Evolutionary conservation across 2,888 invertebrate species (phyloP).

Genomic region (Latrodectus hesperus): DNA sequence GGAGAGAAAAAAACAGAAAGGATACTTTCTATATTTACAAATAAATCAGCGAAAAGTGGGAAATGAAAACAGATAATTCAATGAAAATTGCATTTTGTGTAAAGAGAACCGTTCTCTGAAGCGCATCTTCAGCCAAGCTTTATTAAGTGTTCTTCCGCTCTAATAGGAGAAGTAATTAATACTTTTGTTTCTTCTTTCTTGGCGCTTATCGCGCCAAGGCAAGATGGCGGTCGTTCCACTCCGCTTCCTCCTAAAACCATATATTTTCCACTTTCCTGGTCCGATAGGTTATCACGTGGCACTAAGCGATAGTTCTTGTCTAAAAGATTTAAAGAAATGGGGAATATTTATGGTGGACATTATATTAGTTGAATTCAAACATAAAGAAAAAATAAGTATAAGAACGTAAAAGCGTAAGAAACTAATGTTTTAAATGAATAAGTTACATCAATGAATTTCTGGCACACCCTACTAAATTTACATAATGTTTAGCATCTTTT

Average conservation of each 20-base stretch:
- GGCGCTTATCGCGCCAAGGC: conserved; percentile 53
- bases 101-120: not conserved
- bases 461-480: no score
- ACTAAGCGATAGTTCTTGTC: conserved; percentile 33
- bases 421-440: no score
- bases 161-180: conserved; percentile 55
- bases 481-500: no score
- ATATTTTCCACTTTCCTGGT: conserved; percentile 24
- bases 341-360: conserved; percentile 42
- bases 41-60: conserved; percentile 29
- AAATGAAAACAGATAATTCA: conserved; percentile 23
- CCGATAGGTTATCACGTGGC: conserved; percentile 34
- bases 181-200: conserved; percentile 41
- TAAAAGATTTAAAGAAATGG: conserved; percentile 54
- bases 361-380: conserved; percentile 49
- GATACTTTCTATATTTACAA: conserved; percentile 6
- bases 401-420: no score
- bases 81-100: conserved; percentile 23
- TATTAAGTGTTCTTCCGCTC: conserved; percentile 57
- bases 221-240: conserved; percentile 60
- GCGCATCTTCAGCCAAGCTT: conserved; percentile 17
- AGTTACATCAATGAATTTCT: no score
- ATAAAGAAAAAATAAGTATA: no score
- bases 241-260: conserved; percentile 38
- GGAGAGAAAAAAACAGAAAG: no score